These are phyloP conservation scores for Brachypalpus laphriformis DNA, from an alignment of 2,888 invertebrate genomes.

Conservation along the genomic window DNA sequence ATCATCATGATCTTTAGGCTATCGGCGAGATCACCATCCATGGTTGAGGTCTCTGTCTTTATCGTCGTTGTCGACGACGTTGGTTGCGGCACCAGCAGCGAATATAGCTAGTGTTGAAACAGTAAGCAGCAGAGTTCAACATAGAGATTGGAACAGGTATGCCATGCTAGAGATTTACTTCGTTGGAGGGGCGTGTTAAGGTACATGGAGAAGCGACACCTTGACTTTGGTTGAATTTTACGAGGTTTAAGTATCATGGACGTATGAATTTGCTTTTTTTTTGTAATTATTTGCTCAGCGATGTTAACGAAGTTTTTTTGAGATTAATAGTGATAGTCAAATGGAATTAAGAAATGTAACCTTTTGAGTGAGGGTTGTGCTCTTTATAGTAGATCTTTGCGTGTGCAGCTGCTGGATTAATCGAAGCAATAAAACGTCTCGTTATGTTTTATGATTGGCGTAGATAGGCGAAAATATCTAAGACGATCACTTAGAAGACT, in stretches of 20 bases:
- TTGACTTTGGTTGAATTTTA: constrained; percentile 71
- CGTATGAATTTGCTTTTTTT: constrained; percentile 16
- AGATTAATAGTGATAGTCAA: constrained; percentile 30
- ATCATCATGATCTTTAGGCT: constrained; percentile 71
- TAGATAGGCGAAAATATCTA: too few relatives aligned
- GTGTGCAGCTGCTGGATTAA: too few relatives aligned
- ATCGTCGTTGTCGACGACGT: constrained; percentile 34
- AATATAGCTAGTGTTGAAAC: constrained; percentile 53
- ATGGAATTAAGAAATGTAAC: constrained; percentile 7
- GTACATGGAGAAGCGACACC: constrained; percentile 64
- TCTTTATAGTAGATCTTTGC: too few relatives aligned
- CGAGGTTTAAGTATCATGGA: constrained; percentile 50
- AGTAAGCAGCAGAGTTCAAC: constrained; percentile 61
- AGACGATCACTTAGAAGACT: too few relatives aligned
- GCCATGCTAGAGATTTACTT: constrained; percentile 52
- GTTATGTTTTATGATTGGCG: too few relatives aligned
- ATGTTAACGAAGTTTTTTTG: constrained; percentile 27
- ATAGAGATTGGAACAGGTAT: constrained; percentile 47
- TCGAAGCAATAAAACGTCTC: too few relatives aligned
- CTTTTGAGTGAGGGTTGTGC: not conserved
- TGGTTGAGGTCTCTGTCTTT: constrained; percentile 64
- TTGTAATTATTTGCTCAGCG: constrained; percentile 48
- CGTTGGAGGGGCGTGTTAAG: constrained; percentile 72
- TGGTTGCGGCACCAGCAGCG: not conserved
- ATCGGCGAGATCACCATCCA: constrained; percentile 60